Conservation (phyloP, 2,113 vertebrate species). For the Tachycineta bicolor region DNA sequence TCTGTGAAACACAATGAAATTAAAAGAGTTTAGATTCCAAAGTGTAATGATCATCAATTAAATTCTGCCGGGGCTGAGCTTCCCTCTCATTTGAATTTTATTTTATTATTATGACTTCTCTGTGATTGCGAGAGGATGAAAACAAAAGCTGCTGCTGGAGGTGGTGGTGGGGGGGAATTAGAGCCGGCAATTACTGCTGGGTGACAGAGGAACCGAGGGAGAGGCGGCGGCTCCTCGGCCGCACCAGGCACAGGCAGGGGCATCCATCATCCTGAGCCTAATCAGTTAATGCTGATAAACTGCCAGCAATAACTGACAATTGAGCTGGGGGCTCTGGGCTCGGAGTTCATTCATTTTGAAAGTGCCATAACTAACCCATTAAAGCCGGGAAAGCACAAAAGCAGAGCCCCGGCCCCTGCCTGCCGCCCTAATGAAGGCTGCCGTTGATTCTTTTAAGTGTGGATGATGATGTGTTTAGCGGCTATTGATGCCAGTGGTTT, state of each 20-base stretch:
- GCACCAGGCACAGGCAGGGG: constrained; percentile 51
- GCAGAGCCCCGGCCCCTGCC: constrained; percentile 30
- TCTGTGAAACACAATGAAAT: constrained; percentile 69
- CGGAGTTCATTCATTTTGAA: constrained; percentile 73
- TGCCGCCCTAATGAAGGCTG: constrained; percentile 11
- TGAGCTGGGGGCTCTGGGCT: constrained; percentile 52
- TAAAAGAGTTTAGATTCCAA: constrained; percentile 75
- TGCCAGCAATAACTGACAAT: constrained; percentile 82
- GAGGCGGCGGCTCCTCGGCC: background rate
- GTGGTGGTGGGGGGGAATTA: background rate
- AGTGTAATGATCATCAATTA: constrained; percentile 79
- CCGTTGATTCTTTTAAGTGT: constrained; percentile 34
- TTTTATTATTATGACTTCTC: constrained; percentile 56
- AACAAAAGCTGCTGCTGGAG: background rate
- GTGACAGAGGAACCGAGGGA: background rate
- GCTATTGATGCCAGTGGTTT: constrained; percentile 19
- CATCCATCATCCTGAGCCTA: constrained; percentile 77
- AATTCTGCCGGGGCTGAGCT: constrained; percentile 68
- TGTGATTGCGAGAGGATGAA: background rate
- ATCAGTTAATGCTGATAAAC: constrained; percentile 83
- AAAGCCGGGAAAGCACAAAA: background rate
- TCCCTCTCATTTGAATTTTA: constrained; percentile 73
- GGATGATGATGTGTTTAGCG: constrained; percentile 37
- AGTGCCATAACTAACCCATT: constrained; percentile 63
- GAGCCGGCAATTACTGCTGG: constrained; percentile 35